Conservation (phyloP, 2,888 invertebrate species). For the Hypolimnas misippus region DNA sequence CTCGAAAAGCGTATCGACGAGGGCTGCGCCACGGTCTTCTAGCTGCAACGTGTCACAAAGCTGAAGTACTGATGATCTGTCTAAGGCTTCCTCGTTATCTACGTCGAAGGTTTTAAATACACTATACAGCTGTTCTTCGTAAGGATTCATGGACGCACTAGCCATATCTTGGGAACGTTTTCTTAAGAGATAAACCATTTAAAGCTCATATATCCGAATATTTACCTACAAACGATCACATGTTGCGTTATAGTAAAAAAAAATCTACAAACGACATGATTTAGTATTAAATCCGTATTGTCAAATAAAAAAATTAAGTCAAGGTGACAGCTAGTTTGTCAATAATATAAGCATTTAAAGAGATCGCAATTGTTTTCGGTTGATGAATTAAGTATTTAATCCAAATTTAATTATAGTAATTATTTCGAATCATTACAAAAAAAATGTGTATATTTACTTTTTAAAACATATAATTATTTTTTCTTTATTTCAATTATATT, state of each 20-base stretch:
- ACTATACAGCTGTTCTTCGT: constrained; percentile 91
- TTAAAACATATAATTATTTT: too few relatives aligned
- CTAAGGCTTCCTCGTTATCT: constrained; percentile 87
- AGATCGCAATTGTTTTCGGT: background rate
- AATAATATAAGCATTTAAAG: constrained; percentile 2
- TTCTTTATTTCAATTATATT: too few relatives aligned
- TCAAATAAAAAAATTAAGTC: constrained; percentile 20
- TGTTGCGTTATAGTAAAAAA: constrained; percentile 39
- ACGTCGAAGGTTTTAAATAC: constrained; percentile 92
- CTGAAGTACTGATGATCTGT: constrained; percentile 86
- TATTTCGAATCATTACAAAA: too few relatives aligned
- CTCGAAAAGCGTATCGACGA: constrained; percentile 85
- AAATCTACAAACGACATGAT: constrained; percentile 32
- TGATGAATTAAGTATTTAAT: background rate
- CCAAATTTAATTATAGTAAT: background rate
- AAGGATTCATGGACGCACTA: constrained; percentile 85
- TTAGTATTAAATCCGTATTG: constrained; percentile 14
- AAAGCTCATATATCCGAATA: constrained; percentile 24
- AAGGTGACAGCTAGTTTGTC: constrained; percentile 22
- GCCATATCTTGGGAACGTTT: constrained; percentile 57
- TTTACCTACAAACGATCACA: constrained; percentile 40
- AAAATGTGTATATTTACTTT: too few relatives aligned
- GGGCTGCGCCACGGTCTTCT: constrained; percentile 87
- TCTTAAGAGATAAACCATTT: constrained; percentile 17
- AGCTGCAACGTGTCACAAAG: constrained; percentile 91